Percentiles rank a stretch among this genome's conserved stretches.
Evolutionary conservation across 2,888 invertebrate genomes (phyloP).

Genomic region (Cheilosia grossa): DNA sequence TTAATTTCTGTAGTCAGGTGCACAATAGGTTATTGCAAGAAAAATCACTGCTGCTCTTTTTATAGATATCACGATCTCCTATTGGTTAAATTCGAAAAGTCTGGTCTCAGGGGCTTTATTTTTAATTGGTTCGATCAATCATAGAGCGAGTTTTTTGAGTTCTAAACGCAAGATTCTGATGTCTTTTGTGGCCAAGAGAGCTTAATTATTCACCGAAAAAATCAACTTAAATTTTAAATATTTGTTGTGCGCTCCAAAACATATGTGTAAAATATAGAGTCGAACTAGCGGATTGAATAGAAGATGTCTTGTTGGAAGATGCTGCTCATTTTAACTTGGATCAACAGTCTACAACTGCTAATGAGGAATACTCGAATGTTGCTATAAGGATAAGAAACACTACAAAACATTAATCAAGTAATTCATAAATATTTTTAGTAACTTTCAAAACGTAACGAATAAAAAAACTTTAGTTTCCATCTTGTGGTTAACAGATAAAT

Average conservation of each 20-base stretch:
- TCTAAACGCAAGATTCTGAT: not conserved
- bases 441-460: no score
- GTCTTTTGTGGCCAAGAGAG: conserved; percentile 16
- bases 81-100: conserved; percentile 2
- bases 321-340: not conserved
- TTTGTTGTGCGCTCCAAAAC: not conserved
- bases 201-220: conserved; percentile 20
- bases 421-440: no score
- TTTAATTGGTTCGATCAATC: conserved; percentile 32
- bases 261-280: not conserved
- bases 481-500: no score
- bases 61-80: conserved; percentile 15
- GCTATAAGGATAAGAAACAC: no score
- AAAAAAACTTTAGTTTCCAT: no score
- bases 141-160: conserved; percentile 37
- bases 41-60: not conserved
- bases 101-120: conserved; percentile 26
- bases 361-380: no score
- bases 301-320: not conserved
- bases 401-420: no score
- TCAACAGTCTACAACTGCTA: no score
- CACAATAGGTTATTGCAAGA: conserved; percentile 12
- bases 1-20: not conserved
- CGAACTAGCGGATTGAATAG: not conserved
- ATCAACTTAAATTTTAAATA: not conserved